Evolutionary conservation across 1,140 invertebrate species (phyloP).

Genomic region (Caerostris darwini): DNA sequence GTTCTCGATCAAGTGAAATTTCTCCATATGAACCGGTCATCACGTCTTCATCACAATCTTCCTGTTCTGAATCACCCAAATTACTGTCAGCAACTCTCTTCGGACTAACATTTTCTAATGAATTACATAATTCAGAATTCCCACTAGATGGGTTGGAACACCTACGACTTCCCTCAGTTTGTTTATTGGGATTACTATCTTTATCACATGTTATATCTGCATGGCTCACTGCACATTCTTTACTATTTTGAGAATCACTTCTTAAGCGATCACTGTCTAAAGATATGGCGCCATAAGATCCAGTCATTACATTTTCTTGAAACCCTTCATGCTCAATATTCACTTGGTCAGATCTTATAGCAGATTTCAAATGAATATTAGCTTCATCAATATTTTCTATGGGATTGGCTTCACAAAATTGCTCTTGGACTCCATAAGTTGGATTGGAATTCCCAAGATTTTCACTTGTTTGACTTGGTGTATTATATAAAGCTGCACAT

Average conservation of each 20-base stretch:
- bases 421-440: background rate
- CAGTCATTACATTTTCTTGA: background rate
- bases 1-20: slow-evolving; percentile 75
- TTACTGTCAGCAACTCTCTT: background rate
- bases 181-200: background rate
- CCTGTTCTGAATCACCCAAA: slow-evolving; percentile 38
- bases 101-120: background rate
- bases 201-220: background rate
- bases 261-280: background rate
- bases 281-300: background rate
- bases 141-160: background rate
- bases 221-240: background rate
- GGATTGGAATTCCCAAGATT: slow-evolving; percentile 52
- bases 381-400: slow-evolving; percentile 12
- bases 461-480: slow-evolving; percentile 50
- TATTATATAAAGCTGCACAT: slow-evolving; percentile 54
- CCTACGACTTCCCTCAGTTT: background rate
- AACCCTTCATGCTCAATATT: background rate
- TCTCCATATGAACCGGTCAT: slow-evolving; percentile 78
- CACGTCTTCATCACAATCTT: slow-evolving; percentile 70
- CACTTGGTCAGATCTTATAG: background rate
- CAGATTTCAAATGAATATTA: background rate
- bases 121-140: background rate
- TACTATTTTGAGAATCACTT: background rate
- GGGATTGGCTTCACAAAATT: background rate